Evolutionary conservation across 2,113 vertebrate species (phyloP), one percentile per base, ranked within the genome.

Genomic region (Gallinago jamesoni): DNA sequence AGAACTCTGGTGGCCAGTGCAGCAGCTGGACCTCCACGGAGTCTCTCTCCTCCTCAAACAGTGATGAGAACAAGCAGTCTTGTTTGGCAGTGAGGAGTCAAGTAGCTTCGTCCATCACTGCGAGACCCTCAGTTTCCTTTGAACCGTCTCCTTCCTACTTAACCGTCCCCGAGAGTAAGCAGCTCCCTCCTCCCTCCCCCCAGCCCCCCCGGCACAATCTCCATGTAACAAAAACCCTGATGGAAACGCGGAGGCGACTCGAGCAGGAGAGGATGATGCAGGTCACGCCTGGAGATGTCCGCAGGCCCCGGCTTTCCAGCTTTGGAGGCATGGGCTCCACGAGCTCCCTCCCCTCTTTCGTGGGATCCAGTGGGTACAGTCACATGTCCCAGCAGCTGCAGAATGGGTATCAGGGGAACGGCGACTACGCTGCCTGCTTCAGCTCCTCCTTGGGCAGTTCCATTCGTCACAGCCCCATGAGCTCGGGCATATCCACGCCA

Each of bases 181-280:
- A 98, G 47, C 98, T 99, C 73, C 99, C 98, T 11, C 99, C 99
- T 50, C 98, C 98, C 12, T 99, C 99, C 1, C 99, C 99, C 2
- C 98, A 99, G 70, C 98, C 98, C 82, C 98, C 98, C 48, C 98
- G 97, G 35, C 99, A 99, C 96, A 99, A 99, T 95, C 98, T 98
- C 78, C 99, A 98, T 93, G 99, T 99, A 94, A 99, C 99, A 96
- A 99, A 99, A 98, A 99, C 99, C 2, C 98, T 99, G 59, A 99
- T 99, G 99, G 99, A 99, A 98, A 99, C 99, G 0, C 98, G 99
- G 22, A 98, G 98, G 37, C 98, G 99, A 33, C 98, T 99, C 0
- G 99, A 99, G 63, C 99, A 99, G 97, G 99, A 99, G 94, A 98
- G 98, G 87, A 97, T 98, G 89, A 98, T 99, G 98, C 99, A 99